Evolutionary conservation across 1,140 invertebrate genomes (phyloP), one percentile per base, ranked within the genome.

Genomic region (Ctenoplectra terminalis): DNA sequence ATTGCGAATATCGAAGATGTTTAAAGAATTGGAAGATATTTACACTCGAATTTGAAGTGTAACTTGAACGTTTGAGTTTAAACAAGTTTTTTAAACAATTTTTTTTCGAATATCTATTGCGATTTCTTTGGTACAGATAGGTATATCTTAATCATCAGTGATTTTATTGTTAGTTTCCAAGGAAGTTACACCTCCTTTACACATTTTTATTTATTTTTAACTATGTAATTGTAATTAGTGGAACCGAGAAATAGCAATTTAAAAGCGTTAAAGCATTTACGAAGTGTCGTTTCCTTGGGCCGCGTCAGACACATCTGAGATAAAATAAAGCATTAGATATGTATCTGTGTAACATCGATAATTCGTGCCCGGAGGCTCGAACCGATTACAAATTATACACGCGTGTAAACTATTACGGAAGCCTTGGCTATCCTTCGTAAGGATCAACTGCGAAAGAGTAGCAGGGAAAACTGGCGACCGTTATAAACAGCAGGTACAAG

Each of bases 381-480:
- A 58, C 26, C 72, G 76, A 86, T 86, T 86, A 85, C 78, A 81
- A 77, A 86, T 86, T 86, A 86, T 85, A 75, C 54, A 69, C 83
- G 83, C 72, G 72, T 81, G 83, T 75, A 84, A 84, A 76, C 71
- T 76, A 81, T 86, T 60, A 78, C 82, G 83, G 79, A 73, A 85
- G 67, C 29, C 50, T 23, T 8, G 78, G 29, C 17, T 73, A 85
- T 86, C 78, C 77, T 56, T 37, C 58, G 69, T 46, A 8, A 20
- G 64, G 64, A 85, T 85, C 84, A 37, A 34, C 20, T 15, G 78
- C 37, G 70, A 60, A 82, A 74, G 79, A 82, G 60, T 71, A 26
- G 31, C 13, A 34, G 34, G 61, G 50, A 70, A 74, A 54, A 85
- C 74, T 66, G 29, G 58, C 34, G 73, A 64, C 40, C 56, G 54